A percentile compares a stretch with the other conserved stretches of the same genome.
Conservation (phyloP, 2,797 vertebrate genomes). For the Coilia nasus region DNA sequence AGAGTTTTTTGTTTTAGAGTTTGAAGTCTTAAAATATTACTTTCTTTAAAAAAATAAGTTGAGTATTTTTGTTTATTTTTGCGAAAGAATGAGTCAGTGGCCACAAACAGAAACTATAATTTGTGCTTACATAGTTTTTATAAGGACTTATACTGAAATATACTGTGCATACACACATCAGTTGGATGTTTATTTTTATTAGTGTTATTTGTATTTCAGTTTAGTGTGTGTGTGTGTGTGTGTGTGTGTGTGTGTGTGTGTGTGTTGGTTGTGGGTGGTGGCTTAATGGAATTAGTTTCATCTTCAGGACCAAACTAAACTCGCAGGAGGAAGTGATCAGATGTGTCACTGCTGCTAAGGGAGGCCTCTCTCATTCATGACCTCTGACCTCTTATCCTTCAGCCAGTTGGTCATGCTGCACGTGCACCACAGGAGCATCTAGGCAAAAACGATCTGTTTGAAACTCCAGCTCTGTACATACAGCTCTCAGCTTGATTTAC, state of each 20-base stretch:
- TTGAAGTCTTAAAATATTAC: not conserved
- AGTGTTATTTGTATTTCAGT: not conserved
- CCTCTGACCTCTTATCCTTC: not conserved
- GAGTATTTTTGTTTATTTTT: not conserved
- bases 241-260: constrained; percentile 15
- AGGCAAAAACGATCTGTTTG: not conserved
- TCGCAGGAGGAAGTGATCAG: not conserved
- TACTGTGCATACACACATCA: not conserved
- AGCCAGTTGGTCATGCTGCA: not conserved
- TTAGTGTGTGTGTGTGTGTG: not conserved
- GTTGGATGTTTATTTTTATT: not conserved
- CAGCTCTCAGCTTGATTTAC: not conserved
- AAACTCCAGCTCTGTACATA: not conserved
- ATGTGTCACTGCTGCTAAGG: not conserved
- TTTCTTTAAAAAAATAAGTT: not conserved
- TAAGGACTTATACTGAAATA: not conserved
- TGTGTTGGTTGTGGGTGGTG: not conserved
- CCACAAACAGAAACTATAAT: not conserved
- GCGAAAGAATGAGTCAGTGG: not conserved
- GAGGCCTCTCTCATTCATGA: not conserved
- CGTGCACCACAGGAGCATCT: not conserved
- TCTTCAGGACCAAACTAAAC: constrained; percentile 15
- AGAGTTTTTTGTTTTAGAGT: not conserved
- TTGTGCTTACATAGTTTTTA: constrained; percentile 3
- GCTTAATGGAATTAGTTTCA: not conserved